Base-by-base conservation (phyloP, 2,888 invertebrate species). In the Synergus umbraculus region DNA sequence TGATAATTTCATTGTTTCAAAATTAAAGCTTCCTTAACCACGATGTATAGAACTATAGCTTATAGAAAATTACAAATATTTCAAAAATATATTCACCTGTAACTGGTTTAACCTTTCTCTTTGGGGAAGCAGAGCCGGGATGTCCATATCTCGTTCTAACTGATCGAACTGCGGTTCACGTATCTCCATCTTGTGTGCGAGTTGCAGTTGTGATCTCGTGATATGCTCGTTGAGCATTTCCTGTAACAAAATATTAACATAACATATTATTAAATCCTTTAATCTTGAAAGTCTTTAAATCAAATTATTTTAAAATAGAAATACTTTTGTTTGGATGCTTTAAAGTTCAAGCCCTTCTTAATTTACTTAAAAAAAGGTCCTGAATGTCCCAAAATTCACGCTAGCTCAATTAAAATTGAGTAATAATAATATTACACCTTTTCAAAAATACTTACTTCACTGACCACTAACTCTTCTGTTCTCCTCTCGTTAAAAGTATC, bases 151-250 rank as follows among this genome's bases (percentile, higher is more conserved):
- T n/a, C 87, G 87, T 76, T 90, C 87, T 54, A 92, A 80, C 69
- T 88, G 88, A 49, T 86, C 89, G 37, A 92, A 88, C 67, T 90
- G 89, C 41, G 90, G 88, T 77, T 89, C 88, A 78, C 89, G 89
- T 22, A 88, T 82, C 4, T 87, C 88, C 77, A 92, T 89, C 18
- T 87, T 88, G 44, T 90, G 87, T 54, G 86, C 87, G 22, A 92
- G 83, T 76, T 90, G 87, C 29, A 87, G 82, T 81, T 91, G 90
- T 13, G 88, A 87, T 67, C 86, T 88, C 73, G 86, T 86, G 69
- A 91, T 77, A 76, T 88, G 85, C 29, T 89, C 87, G 82, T 85
- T 87, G 63, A 90, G 85, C 18, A 82, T 85, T 83, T 89, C 85
- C 88, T 88, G 78, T 49, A 49, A 78, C 58, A 64, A 77, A 67